phyloP scores from a whole-genome alignment of 2,888 invertebrate genomes.

The Athalia cordata region DNA sequence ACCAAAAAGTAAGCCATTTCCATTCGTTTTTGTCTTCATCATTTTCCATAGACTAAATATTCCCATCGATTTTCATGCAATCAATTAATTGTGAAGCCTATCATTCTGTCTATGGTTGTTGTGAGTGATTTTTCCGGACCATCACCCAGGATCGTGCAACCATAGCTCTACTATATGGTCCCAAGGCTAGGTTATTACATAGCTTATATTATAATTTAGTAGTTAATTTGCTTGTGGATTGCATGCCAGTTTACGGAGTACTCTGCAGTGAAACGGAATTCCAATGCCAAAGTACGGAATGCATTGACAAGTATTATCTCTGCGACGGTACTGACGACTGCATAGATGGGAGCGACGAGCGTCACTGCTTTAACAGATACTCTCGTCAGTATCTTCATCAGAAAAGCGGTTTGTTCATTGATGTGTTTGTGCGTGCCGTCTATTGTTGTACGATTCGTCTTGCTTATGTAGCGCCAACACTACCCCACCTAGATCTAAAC shows the following conservation, averaged over 20 bases:
- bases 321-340: conserved; percentile 81
- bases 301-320: conserved; percentile 76
- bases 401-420: conserved; percentile 71
- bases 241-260: conserved; percentile 68
- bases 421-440: conserved; percentile 72
- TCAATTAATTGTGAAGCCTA: conserved; percentile 4
- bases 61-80: conserved; percentile 2
- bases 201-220: conserved; percentile 68
- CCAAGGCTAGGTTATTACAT: conserved; percentile 50
- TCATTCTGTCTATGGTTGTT: conserved; percentile 23
- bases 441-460: conserved; percentile 53
- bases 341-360: conserved; percentile 80
- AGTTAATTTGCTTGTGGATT: conserved; percentile 71
- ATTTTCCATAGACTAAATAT: background rate
- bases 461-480: background rate
- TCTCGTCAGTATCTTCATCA: conserved; percentile 70
- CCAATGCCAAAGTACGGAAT: conserved; percentile 78
- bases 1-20: too few species aligned
- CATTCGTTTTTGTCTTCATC: background rate
- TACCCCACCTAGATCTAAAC: background rate
- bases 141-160: conserved; percentile 9
- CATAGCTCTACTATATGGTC: conserved; percentile 5
- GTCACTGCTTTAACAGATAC: conserved; percentile 75
- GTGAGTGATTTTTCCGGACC: conserved; percentile 50
- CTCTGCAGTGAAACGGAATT: conserved; percentile 74